Conservation (phyloP, 2,888 invertebrate genomes). For the Phalera bucephala region DNA sequence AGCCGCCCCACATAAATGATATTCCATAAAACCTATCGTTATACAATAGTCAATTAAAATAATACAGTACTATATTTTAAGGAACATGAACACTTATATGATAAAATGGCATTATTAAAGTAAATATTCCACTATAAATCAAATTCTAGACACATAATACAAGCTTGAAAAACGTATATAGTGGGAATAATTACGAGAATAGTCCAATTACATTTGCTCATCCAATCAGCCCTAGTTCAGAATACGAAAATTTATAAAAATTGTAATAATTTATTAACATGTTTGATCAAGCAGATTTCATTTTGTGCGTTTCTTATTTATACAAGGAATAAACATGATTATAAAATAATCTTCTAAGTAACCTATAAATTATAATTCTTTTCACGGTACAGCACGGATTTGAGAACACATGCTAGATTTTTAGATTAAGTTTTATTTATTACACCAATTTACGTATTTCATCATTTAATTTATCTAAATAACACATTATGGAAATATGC, state of each 20-base stretch:
- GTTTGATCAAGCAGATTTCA: too few relatives aligned
- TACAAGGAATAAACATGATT: too few relatives aligned
- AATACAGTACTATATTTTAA: slow-evolving; percentile 7
- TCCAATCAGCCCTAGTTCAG: slow-evolving; percentile 20
- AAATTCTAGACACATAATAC: background rate
- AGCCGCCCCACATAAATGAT: slow-evolving; percentile 13
- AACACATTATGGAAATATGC: too few relatives aligned
- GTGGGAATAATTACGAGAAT: slow-evolving; percentile 14
- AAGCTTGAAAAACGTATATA: background rate
- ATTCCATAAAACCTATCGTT: slow-evolving; percentile 11
- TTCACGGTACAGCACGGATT: too few relatives aligned
- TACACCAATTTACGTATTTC: too few relatives aligned
- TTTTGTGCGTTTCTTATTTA: slow-evolving; percentile 3
- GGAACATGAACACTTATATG: slow-evolving; percentile 11
- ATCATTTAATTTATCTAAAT: too few relatives aligned
- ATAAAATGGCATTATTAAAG: slow-evolving; percentile 3
- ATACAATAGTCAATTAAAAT: slow-evolving; percentile 21
- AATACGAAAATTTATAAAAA: slow-evolving; percentile 4
- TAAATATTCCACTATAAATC: slow-evolving; percentile 10
- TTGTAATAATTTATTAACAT: too few relatives aligned
- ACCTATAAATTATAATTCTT: too few relatives aligned
- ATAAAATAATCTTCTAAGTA: too few relatives aligned
- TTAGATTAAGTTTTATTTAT: too few relatives aligned
- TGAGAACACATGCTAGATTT: slow-evolving; percentile 3
- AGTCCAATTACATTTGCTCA: slow-evolving; percentile 4